phyloP scores from a whole-genome alignment of 2,797 vertebrate genomes.

The Pseudochaenichthys georgianus region DNA sequence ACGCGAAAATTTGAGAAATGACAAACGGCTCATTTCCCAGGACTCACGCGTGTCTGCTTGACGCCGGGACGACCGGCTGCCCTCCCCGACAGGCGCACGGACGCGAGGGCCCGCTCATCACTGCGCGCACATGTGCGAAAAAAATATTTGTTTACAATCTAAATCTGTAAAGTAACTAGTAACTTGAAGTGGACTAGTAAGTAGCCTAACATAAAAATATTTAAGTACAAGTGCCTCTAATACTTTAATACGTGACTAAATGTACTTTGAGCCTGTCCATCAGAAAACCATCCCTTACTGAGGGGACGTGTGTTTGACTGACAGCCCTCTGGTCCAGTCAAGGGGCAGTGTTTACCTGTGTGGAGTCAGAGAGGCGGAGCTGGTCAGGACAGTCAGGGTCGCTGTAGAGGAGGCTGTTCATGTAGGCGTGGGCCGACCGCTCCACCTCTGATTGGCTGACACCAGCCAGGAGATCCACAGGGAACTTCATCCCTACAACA shows the following conservation, averaged over 20 bases:
- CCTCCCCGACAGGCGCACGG: too few species aligned
- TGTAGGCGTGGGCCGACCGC: slow-evolving; percentile 80
- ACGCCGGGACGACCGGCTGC: too few species aligned
- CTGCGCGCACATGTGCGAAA: too few species aligned
- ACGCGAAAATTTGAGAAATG: too few species aligned
- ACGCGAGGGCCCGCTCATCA: too few species aligned
- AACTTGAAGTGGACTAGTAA: not conserved
- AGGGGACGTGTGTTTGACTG: not conserved
- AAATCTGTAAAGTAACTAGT: not conserved
- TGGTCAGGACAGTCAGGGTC: slow-evolving; percentile 79
- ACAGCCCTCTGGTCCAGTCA: not conserved
- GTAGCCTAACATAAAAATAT: not conserved
- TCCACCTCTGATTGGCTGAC: slow-evolving; percentile 85
- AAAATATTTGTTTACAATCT: too few species aligned
- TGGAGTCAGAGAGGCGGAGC: slow-evolving; percentile 77
- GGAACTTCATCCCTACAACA: slow-evolving; percentile 87
- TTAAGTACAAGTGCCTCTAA: not conserved
- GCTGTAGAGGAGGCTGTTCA: slow-evolving; percentile 80
- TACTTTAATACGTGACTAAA: not conserved
- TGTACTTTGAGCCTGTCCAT: not conserved
- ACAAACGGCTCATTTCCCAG: too few species aligned
- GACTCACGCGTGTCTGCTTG: too few species aligned
- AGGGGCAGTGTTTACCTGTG: slow-evolving; percentile 81
- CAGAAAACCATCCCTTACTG: not conserved
- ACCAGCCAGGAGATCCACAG: slow-evolving; percentile 88